These are phyloP conservation scores for Zaprionus gabonicus DNA, from an alignment of 1,140 invertebrate species.

Conservation along the genomic window DNA sequence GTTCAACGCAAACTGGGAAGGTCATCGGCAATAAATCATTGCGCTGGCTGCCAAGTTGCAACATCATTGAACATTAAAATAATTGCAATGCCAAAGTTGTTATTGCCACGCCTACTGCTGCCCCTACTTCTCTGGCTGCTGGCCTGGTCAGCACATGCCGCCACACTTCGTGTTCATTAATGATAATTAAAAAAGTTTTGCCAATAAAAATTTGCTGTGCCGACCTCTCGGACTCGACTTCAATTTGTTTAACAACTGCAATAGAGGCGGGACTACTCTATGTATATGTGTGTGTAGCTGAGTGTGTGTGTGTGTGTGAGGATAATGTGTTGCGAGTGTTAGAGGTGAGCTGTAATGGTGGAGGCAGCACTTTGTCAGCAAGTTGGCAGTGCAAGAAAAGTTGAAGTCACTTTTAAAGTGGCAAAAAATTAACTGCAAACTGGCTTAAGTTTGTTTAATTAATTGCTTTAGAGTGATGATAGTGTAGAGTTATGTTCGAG, in stretches of 20 bases:
- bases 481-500: too few relatives aligned
- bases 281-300: neutral
- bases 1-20: slow-evolving; percentile 3
- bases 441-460: neutral
- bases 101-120: neutral
- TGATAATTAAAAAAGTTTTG: slow-evolving; percentile 79
- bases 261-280: neutral
- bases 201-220: slow-evolving; percentile 56
- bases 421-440: slow-evolving; percentile 6
- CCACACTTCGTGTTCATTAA: slow-evolving; percentile 67
- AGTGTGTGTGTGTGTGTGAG: neutral
- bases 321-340: slow-evolving; percentile 20
- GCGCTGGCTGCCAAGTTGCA: slow-evolving; percentile 67
- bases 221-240: slow-evolving; percentile 28
- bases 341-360: slow-evolving; percentile 9
- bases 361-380: neutral
- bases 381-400: neutral
- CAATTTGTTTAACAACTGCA: slow-evolving; percentile 12
- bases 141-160: slow-evolving; percentile 41
- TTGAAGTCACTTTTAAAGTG: slow-evolving; percentile 22
- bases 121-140: slow-evolving; percentile 9
- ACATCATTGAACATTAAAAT: slow-evolving; percentile 81
- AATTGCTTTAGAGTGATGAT: neutral
- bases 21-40: slow-evolving; percentile 68
- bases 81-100: slow-evolving; percentile 74